Conservation (phyloP, 64 coral and sea anemone species). For the Catalaphyllia jardinei region DNA sequence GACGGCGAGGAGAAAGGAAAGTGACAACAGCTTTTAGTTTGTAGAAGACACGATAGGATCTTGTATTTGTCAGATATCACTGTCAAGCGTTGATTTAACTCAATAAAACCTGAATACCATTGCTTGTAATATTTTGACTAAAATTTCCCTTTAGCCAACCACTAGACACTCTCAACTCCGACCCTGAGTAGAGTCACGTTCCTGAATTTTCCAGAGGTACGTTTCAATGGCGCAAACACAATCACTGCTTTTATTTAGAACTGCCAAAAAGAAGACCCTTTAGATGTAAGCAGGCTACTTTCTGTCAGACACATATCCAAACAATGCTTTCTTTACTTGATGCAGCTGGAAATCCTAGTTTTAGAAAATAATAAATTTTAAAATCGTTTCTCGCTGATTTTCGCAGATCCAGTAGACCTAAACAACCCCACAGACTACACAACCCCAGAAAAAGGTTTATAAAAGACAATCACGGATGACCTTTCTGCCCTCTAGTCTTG, state of each 20-base stretch:
- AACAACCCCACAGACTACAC: background rate
- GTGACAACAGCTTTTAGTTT: background rate
- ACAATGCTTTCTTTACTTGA: background rate
- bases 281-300: background rate
- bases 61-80: slow-evolving; percentile 6
- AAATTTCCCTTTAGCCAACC: background rate
- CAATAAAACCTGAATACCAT: background rate
- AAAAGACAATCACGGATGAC: slow-evolving; percentile 81
- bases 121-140: background rate
- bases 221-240: background rate
- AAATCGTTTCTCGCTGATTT: background rate
- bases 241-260: background rate
- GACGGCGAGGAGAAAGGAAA: background rate
- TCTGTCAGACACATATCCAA: slow-evolving; percentile 16
- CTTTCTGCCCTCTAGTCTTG: slow-evolving; percentile 76
- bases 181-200: background rate
- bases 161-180: background rate
- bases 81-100: slow-evolving; percentile 15
- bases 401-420: background rate
- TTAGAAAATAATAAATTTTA: background rate
- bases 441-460: slow-evolving; percentile 20
- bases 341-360: background rate
- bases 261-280: background rate
- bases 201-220: background rate
- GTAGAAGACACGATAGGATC: background rate